Base-by-base conservation (phyloP, 2,888 invertebrate species). In the Opisthograptis luteolata region DNA sequence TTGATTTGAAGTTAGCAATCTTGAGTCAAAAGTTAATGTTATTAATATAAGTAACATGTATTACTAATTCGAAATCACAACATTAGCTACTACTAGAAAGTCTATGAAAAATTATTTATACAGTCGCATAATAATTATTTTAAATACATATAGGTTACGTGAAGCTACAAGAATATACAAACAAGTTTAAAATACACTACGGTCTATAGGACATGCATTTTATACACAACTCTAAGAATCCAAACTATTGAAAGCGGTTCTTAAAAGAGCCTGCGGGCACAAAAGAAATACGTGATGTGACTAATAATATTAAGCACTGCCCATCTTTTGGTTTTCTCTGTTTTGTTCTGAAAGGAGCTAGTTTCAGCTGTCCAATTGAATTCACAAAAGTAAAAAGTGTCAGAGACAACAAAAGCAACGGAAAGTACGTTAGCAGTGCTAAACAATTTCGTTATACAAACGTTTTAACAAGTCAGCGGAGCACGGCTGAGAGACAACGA, bases 381-480 rank as follows among this genome's bases (percentile, higher is more conserved):
- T 34, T 34, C 19, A 44, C 14, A 43, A 41, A 42, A 39, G 13
- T 39, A 44, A 50, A 54, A 43, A 46, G 22, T 34, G 20, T 24
- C 22, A 37, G 14, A 40, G 58, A 57, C 45, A 65, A 63, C 58
- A 68, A 67, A 53, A 64, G 48, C 50, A 61, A 58, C 68, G 68
- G 75, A 76, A 77, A 73, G 69, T 70, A 53, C 42, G 53, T 50
- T 67, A 67, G 62, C 57, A 66, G 67, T 68, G 66, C 65, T 68
- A 73, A 73, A 72, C 68, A 74, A 76, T 78, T 74, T 76, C 61
- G 71, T 75, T 78, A 64, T 68, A 73, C 71, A 71, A 77, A 78
- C 73, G 69, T 70, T 79, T 78, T 73, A 71, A 67, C 69, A 69
- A 79, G 64, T 66, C 74, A 73, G 62, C 70, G 68, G 70, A 76